Evolutionary conservation across 2,888 invertebrate species (phyloP).

Genomic region (Lobophora halterata): DNA sequence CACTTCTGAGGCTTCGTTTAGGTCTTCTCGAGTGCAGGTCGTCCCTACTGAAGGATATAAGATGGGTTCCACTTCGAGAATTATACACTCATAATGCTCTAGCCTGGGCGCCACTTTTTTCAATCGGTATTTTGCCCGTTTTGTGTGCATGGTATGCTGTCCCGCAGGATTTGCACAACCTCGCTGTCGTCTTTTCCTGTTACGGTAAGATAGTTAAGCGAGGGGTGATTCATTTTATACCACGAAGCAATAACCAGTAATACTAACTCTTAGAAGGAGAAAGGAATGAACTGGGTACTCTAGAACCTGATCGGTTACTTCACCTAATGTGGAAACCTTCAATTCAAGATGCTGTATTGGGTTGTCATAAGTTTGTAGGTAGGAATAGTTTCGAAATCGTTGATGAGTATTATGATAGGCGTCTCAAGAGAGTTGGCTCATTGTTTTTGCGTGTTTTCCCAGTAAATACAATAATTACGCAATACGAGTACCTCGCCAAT

Average conservation of each 20-base stretch:
- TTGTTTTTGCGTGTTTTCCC: no score
- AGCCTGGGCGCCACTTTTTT: conserved; percentile 30
- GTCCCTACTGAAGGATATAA: background rate
- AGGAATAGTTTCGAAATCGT: no score
- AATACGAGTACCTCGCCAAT: conserved; percentile 20
- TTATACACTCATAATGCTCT: conserved; percentile 17
- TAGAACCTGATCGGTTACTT: background rate
- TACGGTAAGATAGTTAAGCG: conserved; percentile 56
- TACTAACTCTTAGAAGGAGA: conserved; percentile 9
- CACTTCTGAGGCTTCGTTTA: no score
- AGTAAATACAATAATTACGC: conserved; percentile 15
- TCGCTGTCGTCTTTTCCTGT: conserved; percentile 49
- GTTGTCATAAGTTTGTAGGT: no score
- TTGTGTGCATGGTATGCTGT: conserved; percentile 21
- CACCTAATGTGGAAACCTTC: no score
- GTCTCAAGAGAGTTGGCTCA: no score
- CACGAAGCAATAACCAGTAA: conserved; percentile 43
- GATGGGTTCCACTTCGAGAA: conserved; percentile 6
- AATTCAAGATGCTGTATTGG: no score
- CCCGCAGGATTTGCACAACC: conserved; percentile 34
- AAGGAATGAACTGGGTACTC: background rate
- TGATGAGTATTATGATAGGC: no score
- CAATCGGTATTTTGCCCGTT: conserved; percentile 9
- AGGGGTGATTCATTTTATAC: conserved; percentile 55
- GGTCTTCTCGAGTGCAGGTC: no score